Conservation (phyloP, 2,888 invertebrate species). For the Nymphalis polychloros region DNA sequence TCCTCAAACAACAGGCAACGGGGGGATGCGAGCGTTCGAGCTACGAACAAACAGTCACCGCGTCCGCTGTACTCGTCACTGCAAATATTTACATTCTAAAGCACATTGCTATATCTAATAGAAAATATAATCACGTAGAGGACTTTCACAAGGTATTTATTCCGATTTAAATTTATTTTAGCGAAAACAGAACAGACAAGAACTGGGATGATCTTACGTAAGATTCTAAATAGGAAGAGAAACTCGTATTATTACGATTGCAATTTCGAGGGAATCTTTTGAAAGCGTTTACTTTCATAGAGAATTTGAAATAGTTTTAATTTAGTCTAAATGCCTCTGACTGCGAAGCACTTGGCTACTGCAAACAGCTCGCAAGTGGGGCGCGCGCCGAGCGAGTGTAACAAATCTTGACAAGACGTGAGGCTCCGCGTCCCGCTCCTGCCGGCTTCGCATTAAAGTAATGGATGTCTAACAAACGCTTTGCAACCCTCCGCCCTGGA, state of each 20-base stretch:
- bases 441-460: conserved; percentile 26
- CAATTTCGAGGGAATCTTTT: background rate
- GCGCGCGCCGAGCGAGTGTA: conserved; percentile 2
- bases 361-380: conserved; percentile 8
- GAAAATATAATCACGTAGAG: background rate
- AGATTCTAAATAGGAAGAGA: background rate
- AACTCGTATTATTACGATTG: background rate
- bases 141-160: background rate
- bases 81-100: conserved; percentile 11
- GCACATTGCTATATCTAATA: conserved; percentile 15
- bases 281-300: background rate
- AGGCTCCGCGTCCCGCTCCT: background rate
- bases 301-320: conserved; percentile 11
- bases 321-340: conserved; percentile 14
- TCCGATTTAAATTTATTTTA: background rate
- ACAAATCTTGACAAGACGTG: conserved; percentile 20
- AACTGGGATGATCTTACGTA: background rate
- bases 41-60: conserved; percentile 7
- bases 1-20: background rate
- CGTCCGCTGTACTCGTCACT: background rate
- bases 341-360: conserved; percentile 7
- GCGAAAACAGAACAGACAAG: no score
- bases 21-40: background rate
- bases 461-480: conserved; percentile 32
- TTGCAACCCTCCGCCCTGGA: conserved; percentile 10